phyloP scores from a whole-genome alignment of 2,888 invertebrate genomes.

The Deilephila porcellus region DNA sequence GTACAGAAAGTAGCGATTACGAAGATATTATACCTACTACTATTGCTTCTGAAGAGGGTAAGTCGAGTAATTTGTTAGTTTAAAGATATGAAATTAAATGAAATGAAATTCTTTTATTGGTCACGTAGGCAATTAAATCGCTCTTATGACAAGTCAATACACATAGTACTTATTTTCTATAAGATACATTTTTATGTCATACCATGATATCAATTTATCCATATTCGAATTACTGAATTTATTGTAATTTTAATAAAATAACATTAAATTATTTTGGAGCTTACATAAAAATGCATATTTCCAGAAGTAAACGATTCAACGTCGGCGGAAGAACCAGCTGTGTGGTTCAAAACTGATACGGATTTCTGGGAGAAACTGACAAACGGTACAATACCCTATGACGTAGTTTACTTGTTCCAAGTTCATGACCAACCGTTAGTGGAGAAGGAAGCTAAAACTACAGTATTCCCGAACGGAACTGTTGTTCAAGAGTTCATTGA shows the following conservation, averaged over 20 bases:
- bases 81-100: background rate
- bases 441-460: conserved; percentile 53
- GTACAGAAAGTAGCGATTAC: background rate
- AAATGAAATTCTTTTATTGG: no score
- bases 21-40: background rate
- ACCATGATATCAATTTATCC: no score
- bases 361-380: conserved; percentile 37
- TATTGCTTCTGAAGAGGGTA: background rate
- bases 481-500: conserved; percentile 54
- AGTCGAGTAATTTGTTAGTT: background rate
- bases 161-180: no score
- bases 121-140: no score
- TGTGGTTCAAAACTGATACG: conserved; percentile 29
- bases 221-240: background rate
- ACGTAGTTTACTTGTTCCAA: conserved; percentile 53
- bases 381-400: conserved; percentile 28
- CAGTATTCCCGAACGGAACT: conserved; percentile 62
- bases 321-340: background rate
- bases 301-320: conserved; percentile 31
- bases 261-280: background rate
- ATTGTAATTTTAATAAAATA: background rate
- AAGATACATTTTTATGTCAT: no score
- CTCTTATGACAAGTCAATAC: no score
- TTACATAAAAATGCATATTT: background rate
- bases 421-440: conserved; percentile 48